A percentile compares a stretch with the other conserved stretches of the same genome.
Evolutionary conservation across 2,888 invertebrate genomes (phyloP).

Genomic region (Coenonympha glycerion): DNA sequence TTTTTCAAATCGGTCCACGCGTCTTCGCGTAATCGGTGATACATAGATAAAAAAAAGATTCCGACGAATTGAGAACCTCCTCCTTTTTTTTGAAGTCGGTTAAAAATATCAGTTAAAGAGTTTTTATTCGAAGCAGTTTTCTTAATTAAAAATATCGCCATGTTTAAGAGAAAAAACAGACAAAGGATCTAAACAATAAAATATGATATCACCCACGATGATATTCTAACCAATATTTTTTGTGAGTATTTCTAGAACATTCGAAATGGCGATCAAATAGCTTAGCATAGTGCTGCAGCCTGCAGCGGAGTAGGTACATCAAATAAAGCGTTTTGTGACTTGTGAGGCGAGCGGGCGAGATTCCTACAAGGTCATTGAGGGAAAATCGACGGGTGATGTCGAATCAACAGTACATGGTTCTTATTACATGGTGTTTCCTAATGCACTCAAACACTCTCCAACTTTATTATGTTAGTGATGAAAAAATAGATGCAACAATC

Average conservation of each 20-base stretch:
- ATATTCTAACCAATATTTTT: neutral
- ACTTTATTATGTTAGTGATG: conserved; percentile 46
- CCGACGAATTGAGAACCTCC: too few species aligned
- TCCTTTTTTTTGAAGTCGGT: too few species aligned
- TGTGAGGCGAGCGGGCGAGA: conserved; percentile 45
- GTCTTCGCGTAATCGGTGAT: too few species aligned
- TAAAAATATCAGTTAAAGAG: too few species aligned
- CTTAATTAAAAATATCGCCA: neutral
- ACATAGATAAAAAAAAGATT: too few species aligned
- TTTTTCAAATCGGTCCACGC: too few species aligned
- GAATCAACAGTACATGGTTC: conserved; percentile 44
- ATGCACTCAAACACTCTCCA: too few species aligned
- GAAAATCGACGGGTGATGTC: conserved; percentile 64
- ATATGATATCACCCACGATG: neutral
- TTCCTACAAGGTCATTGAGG: conserved; percentile 67
- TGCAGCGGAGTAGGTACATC: conserved; percentile 36
- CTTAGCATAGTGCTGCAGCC: conserved; percentile 38
- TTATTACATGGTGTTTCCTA: conserved; percentile 58
- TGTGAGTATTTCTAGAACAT: neutral
- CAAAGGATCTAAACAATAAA: neutral
- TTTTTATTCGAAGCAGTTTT: neutral
- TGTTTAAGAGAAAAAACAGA: neutral
- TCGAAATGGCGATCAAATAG: conserved; percentile 23
- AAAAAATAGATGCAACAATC: conserved; percentile 36
- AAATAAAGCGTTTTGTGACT: too few species aligned